Conservation (phyloP, 2,113 vertebrate genomes). For the Clupea harengus region DNA sequence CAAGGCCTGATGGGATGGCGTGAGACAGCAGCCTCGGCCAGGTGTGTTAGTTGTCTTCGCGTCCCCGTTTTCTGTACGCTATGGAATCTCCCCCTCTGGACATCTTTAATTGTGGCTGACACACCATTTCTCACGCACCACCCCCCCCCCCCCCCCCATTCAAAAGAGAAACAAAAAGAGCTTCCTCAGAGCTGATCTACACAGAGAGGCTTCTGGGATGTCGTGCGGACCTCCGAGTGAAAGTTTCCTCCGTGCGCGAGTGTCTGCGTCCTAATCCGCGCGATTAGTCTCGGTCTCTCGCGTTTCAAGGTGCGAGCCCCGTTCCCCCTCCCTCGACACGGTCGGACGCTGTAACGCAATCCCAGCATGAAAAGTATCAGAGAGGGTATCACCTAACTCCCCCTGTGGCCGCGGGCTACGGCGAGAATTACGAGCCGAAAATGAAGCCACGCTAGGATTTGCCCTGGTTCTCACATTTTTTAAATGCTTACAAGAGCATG, state of each 20-base stretch:
- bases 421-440: conserved; percentile 5
- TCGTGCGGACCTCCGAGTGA: not conserved
- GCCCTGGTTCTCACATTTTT: not conserved
- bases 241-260: conserved; percentile 51
- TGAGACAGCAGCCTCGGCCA: not conserved
- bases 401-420: not conserved
- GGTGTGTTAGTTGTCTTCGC: not conserved
- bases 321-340: conserved; percentile 36
- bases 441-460: not conserved
- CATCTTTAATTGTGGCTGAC: not conserved
- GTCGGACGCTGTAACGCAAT: conserved; percentile 50
- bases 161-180: too few relatives aligned
- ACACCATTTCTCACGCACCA: not conserved
- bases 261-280: conserved; percentile 60
- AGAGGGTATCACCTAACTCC: conserved; percentile 56
- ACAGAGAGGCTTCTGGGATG: not conserved
- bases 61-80: not conserved
- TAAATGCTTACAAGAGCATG: not conserved
- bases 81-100: not conserved
- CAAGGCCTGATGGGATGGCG: not conserved
- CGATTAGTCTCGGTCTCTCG: conserved; percentile 65
- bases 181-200: too few relatives aligned
- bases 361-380: conserved; percentile 50
- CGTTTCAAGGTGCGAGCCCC: conserved; percentile 64
- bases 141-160: too few relatives aligned